Evolutionary conservation across 2,888 invertebrate genomes (phyloP).

Genomic region (Neria commutata): DNA sequence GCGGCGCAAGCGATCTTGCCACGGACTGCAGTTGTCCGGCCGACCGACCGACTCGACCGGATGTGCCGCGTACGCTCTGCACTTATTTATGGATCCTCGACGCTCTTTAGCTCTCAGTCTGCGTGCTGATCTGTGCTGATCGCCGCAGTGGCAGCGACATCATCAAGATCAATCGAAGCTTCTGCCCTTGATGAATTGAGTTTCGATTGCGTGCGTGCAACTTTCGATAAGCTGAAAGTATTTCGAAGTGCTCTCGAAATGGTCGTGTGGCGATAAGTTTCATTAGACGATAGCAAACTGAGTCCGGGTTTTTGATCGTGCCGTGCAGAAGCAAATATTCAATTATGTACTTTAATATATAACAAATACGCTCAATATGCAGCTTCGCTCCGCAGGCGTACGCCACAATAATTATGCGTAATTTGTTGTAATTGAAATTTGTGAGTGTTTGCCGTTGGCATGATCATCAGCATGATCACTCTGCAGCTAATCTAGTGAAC

Average conservation of each 20-base stretch:
- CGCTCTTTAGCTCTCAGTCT: conserved; percentile 26
- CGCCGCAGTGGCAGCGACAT: conserved; percentile 10
- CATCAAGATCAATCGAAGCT: conserved; percentile 46
- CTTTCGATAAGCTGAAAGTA: conserved; percentile 40
- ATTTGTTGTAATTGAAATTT: conserved; percentile 54
- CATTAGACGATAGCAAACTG: conserved; percentile 40
- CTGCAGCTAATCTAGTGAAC: background rate
- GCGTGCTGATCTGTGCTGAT: conserved; percentile 3
- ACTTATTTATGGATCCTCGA: conserved; percentile 57
- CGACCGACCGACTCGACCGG: conserved; percentile 33
- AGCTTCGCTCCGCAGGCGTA: conserved; percentile 37
- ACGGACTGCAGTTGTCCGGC: background rate
- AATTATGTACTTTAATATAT: background rate
- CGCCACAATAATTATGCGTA: conserved; percentile 53
- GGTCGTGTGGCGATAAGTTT: conserved; percentile 37
- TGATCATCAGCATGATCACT: conserved; percentile 7
- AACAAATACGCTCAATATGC: background rate
- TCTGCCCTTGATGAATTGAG: conserved; percentile 54
- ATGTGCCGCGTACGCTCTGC: conserved; percentile 46
- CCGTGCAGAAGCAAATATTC: background rate
- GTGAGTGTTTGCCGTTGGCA: conserved; percentile 54
- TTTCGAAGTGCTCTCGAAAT: too few species aligned
- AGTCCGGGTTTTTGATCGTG: background rate
- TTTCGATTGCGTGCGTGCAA: conserved; percentile 45
- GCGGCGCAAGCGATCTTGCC: too few species aligned